Evolutionary conservation across 1,140 invertebrate species (phyloP).

Genomic region (Panagrolaimus sp.): DNA sequence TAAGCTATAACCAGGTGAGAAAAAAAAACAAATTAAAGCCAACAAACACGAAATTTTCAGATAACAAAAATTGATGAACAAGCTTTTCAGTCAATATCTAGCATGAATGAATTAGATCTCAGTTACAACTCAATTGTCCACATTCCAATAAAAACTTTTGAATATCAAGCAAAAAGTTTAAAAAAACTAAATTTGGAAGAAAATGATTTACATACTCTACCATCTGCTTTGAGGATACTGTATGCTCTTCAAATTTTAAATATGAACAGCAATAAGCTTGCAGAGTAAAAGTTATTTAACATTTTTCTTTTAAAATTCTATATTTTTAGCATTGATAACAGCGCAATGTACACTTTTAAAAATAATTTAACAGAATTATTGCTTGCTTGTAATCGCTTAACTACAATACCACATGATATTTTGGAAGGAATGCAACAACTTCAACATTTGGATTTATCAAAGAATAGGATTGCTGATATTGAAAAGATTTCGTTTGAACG

Average conservation of each 20-base stretch:
- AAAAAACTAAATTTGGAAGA: constrained; percentile 34
- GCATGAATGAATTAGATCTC: constrained; percentile 22
- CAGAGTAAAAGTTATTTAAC: constrained; percentile 21
- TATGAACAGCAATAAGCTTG: constrained; percentile 35
- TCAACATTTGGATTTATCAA: constrained; percentile 12
- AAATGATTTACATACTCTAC: constrained; percentile 32
- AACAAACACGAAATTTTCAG: constrained; percentile 18
- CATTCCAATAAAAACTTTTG: constrained; percentile 40
- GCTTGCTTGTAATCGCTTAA: constrained; percentile 33
- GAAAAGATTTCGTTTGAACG: constrained; percentile 15
- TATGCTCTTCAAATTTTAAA: constrained; percentile 31
- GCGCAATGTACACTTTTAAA: constrained; percentile 30
- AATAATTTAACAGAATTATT: constrained; percentile 33
- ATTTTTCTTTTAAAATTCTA: constrained; percentile 12
- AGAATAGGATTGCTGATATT: constrained; percentile 21
- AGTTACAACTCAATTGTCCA: constrained; percentile 34
- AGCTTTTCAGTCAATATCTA: constrained; percentile 20
- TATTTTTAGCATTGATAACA: constrained; percentile 30
- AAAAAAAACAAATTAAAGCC: neutral
- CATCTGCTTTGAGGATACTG: constrained; percentile 23
- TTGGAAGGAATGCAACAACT: constrained; percentile 34
- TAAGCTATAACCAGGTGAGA: constrained; percentile 38
- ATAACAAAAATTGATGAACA: constrained; percentile 26
- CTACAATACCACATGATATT: neutral
- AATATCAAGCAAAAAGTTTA: constrained; percentile 31